Evolutionary conservation across 2,888 invertebrate species (phyloP).

Genomic region (Yponomeuta sedellus): DNA sequence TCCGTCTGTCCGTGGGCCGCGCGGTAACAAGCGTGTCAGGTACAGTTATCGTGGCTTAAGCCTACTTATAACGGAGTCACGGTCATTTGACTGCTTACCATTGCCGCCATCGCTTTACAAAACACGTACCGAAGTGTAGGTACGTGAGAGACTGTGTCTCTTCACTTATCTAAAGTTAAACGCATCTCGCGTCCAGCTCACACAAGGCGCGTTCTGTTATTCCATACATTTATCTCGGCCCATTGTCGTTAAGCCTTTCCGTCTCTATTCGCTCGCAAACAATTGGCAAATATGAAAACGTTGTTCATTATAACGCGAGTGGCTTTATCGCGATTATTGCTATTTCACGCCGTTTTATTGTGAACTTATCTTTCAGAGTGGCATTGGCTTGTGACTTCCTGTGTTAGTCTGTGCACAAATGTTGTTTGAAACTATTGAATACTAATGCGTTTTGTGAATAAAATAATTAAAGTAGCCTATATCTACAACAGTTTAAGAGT

Average conservation of each 20-base stretch:
- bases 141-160: neutral
- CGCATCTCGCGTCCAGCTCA: conserved; percentile 9
- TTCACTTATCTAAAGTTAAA: neutral
- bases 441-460: neutral
- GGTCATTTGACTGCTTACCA: neutral
- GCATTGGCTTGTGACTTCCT: neutral
- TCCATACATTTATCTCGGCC: conserved; percentile 12
- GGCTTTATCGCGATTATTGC: neutral
- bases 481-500: no score
- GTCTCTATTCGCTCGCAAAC: conserved; percentile 13
- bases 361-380: neutral
- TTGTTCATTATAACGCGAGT: conserved; percentile 1
- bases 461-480: no score
- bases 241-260: conserved; percentile 12
- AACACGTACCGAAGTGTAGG: neutral
- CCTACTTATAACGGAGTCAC: neutral
- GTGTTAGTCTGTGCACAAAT: neutral
- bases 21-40: conserved; percentile 15
- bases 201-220: neutral
- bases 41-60: conserved; percentile 12
- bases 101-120: neutral
- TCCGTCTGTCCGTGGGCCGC: conserved; percentile 13
- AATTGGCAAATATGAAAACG: conserved; percentile 17
- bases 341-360: conserved; percentile 7
- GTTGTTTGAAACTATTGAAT: neutral